Percentiles rank a stretch among this genome's conserved stretches.
Evolutionary conservation across 53 echinoderm and acorn worm genomes (phyloP).

Genomic region (Holothuria scabra): DNA sequence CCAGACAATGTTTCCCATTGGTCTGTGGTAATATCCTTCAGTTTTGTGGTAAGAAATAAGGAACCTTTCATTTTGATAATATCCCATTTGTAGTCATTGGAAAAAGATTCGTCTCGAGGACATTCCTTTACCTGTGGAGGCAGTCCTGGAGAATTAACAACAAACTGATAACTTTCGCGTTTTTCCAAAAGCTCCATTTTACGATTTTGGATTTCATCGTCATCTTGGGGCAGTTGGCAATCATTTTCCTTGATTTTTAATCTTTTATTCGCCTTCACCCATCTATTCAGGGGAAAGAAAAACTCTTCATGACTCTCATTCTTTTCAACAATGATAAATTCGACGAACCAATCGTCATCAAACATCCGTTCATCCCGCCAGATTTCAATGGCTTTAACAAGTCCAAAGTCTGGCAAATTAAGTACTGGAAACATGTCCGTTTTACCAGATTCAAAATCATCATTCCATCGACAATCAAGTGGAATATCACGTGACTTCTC

Average conservation of each 20-base stretch:
- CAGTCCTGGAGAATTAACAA: conserved; percentile 62
- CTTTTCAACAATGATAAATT: conserved; percentile 54
- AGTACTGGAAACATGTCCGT: conserved; percentile 55
- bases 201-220: conserved; percentile 53
- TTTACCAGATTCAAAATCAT: conserved; percentile 66
- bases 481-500: conserved; percentile 58
- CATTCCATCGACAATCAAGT: conserved; percentile 55
- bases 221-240: conserved; percentile 69
- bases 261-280: conserved; percentile 63
- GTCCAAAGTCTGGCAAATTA: conserved; percentile 61
- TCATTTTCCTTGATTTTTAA: conserved; percentile 62
- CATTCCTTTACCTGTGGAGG: conserved; percentile 65
- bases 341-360: conserved; percentile 69
- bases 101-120: conserved; percentile 67
- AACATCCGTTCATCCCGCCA: conserved; percentile 51
- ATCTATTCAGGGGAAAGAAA: conserved; percentile 81
- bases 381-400: conserved; percentile 56
- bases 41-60: conserved; percentile 65
- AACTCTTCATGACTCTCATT: background rate
- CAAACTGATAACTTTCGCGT: conserved; percentile 64
- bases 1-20: conserved; percentile 76
- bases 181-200: conserved; percentile 68
- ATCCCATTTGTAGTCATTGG: conserved; percentile 80
- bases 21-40: conserved; percentile 59
- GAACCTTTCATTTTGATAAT: conserved; percentile 66